These are phyloP conservation scores for Eubasilissa splendida DNA, from an alignment of 2,888 invertebrate genomes.

Conservation along the genomic window DNA sequence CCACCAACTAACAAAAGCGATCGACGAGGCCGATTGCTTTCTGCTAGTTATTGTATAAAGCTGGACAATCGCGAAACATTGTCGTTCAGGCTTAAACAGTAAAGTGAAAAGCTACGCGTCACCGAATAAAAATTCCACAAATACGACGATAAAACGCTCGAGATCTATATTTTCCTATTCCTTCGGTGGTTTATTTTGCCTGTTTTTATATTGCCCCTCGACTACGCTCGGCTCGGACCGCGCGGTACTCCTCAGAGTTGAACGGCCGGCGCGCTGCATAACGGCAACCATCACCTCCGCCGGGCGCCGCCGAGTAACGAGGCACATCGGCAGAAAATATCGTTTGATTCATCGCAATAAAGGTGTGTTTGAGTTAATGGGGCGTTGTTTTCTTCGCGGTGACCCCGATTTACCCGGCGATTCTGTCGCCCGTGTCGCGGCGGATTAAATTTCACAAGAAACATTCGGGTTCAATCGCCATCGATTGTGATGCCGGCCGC, in stretches of 20 bases:
- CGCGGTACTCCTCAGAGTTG: constrained; percentile 43
- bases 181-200: constrained; percentile 4
- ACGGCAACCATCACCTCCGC: constrained; percentile 47
- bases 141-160: not conserved
- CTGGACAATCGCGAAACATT: constrained; percentile 11
- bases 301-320: constrained; percentile 13
- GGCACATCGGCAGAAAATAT: constrained; percentile 1
- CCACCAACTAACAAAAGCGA: too few relatives aligned
- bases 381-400: not conserved
- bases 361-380: not conserved
- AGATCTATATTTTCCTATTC: not conserved
- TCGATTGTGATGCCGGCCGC: not conserved
- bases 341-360: not conserved
- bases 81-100: not conserved
- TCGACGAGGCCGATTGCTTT: too few relatives aligned
- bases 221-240: not conserved
- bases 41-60: not conserved
- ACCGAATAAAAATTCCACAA: not conserved
- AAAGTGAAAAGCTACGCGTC: not conserved
- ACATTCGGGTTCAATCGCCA: constrained; percentile 1
- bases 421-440: not conserved
- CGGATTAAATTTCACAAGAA: not conserved
- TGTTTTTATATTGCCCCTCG: constrained; percentile 1
- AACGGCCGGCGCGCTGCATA: constrained; percentile 53
- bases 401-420: constrained; percentile 2